Percentiles rank a stretch among this genome's conserved stretches.
These are phyloP conservation scores for Clytia hemisphaerica DNA, from an alignment of 30 jellyfish, hydroid and myxozoan genomes.

Conservation along the genomic window DNA sequence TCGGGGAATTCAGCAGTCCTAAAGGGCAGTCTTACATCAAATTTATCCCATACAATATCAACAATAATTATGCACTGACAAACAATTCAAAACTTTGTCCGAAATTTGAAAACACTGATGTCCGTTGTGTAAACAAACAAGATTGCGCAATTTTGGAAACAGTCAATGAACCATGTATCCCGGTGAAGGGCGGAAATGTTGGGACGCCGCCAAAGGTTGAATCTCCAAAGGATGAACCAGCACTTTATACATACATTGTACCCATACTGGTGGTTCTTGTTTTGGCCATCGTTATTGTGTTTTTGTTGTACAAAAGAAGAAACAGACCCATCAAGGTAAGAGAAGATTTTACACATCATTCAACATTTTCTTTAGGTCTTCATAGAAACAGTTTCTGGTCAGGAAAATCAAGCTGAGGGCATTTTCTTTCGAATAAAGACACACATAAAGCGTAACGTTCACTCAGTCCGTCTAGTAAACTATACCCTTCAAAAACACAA, in stretches of 20 bases:
- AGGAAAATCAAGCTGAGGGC: too few relatives aligned
- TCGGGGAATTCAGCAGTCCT: too few relatives aligned
- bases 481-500: too few relatives aligned
- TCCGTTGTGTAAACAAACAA: constrained; percentile 55
- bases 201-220: constrained; percentile 17
- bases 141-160: constrained; percentile 46
- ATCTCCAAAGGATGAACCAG: neutral
- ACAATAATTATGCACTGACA: constrained; percentile 9
- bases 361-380: too few relatives aligned
- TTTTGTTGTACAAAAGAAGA: constrained; percentile 21
- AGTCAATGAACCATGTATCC: constrained; percentile 38
- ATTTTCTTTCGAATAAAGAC: too few relatives aligned
- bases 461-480: too few relatives aligned
- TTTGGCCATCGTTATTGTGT: constrained; percentile 9
- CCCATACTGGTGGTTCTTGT: constrained; percentile 20
- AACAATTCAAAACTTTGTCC: constrained; percentile 41
- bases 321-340: constrained; percentile 32
- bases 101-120: constrained; percentile 34
- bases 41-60: constrained; percentile 53
- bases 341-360: too few relatives aligned
- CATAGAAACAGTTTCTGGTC: too few relatives aligned
- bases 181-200: constrained; percentile 21
- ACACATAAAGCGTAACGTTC: too few relatives aligned
- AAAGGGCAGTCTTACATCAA: constrained; percentile 44
- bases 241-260: constrained; percentile 38